Percentiles rank a stretch among this genome's conserved stretches.
Evolutionary conservation across 2,113 vertebrate species (phyloP).

Genomic region (Hippoglossus stenolepis): DNA sequence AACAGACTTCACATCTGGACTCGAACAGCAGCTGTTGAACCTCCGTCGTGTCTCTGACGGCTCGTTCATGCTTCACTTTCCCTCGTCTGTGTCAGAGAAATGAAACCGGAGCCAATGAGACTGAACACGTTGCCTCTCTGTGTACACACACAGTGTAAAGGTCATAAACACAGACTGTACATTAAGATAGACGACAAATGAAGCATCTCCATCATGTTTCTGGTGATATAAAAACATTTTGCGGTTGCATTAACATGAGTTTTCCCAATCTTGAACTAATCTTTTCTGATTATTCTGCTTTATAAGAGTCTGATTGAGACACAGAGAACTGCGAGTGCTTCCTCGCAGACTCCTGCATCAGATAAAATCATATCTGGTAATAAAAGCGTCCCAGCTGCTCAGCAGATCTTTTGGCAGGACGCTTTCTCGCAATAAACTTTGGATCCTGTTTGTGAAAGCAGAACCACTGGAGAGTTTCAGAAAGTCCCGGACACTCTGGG

Average conservation of each 20-base stretch:
- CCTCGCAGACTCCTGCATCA: constrained; percentile 28
- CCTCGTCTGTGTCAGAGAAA: not conserved
- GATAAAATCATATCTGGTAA: constrained; percentile 34
- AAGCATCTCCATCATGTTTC: not conserved
- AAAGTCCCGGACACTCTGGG: constrained; percentile 19
- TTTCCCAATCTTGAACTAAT: not conserved
- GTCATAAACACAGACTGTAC: not conserved
- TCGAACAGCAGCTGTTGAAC: not conserved
- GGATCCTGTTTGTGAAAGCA: constrained; percentile 44
- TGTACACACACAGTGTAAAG: not conserved
- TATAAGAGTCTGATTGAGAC: constrained; percentile 6
- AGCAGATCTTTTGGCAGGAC: constrained; percentile 43
- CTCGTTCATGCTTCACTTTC: constrained; percentile 34
- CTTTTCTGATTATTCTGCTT: no score
- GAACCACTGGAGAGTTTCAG: constrained; percentile 32
- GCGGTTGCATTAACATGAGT: not conserved
- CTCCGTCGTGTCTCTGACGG: constrained; percentile 1
- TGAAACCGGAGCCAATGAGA: not conserved
- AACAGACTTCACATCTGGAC: constrained; percentile 33
- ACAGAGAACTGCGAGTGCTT: constrained; percentile 3
- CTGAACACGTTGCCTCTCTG: not conserved
- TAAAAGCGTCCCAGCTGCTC: constrained; percentile 54
- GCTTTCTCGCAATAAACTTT: constrained; percentile 33
- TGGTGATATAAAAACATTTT: not conserved
- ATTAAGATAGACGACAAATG: no score